These are phyloP conservation scores for Ariopsis seemanni DNA, from an alignment of 2,113 vertebrate species.

Conservation along the genomic window DNA sequence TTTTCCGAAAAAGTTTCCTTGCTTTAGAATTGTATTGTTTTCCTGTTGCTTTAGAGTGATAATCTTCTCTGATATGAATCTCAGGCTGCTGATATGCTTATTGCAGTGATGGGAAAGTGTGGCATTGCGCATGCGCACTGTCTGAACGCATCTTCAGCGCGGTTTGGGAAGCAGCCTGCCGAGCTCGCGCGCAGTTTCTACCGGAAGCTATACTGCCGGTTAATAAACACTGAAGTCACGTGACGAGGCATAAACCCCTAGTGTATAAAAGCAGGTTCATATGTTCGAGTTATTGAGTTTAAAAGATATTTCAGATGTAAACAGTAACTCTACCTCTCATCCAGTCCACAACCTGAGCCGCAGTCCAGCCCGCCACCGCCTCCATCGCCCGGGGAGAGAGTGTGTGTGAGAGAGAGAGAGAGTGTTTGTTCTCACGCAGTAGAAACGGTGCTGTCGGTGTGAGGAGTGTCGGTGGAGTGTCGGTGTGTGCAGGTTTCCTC, in stretches of 20 bases:
- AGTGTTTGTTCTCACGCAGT: too few species aligned
- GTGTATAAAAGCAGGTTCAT: not conserved
- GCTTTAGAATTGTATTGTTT: not conserved
- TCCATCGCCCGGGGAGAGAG: slow-evolving; percentile 72
- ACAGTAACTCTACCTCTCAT: slow-evolving; percentile 65
- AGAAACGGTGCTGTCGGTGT: too few species aligned
- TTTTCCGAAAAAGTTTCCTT: not conserved
- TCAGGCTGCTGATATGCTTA: too few species aligned
- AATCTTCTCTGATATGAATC: too few species aligned
- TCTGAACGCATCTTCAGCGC: not conserved
- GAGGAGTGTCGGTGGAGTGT: too few species aligned
- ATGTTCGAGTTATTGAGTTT: not conserved
- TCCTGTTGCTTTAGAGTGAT: not conserved
- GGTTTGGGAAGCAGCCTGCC: not conserved
- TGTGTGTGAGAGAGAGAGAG: too few species aligned
- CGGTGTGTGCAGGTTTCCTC: not conserved
- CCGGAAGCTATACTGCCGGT: not conserved
- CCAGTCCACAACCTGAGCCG: slow-evolving; percentile 71
- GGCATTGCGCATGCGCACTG: not conserved
- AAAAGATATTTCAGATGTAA: not conserved
- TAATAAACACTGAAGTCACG: not conserved
- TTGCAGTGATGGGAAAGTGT: not conserved
- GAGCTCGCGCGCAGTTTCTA: not conserved
- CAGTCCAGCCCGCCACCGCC: slow-evolving; percentile 66
- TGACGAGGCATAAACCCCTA: accelerated